Conservation (phyloP, 2,797 vertebrate genomes). For the Periparus ater region DNA sequence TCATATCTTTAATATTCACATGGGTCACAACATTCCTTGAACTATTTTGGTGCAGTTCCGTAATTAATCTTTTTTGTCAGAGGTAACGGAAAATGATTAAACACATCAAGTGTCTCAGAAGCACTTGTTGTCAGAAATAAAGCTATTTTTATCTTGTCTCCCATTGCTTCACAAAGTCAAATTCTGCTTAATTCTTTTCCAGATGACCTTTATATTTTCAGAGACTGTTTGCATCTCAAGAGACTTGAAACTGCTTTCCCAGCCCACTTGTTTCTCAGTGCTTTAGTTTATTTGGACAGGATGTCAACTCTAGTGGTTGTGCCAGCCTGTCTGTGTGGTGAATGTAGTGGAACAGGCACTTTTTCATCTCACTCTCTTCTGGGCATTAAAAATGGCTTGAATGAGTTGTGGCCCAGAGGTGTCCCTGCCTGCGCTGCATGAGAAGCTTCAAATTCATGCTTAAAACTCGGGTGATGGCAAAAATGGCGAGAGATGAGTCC, state of each 20-base stretch:
- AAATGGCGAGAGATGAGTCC: neutral
- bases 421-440: neutral
- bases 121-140: constrained; percentile 64
- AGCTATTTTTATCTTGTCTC: constrained; percentile 53
- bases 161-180: constrained; percentile 46
- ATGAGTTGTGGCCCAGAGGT: neutral
- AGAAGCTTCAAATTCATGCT: neutral
- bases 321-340: neutral
- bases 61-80: constrained; percentile 68
- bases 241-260: constrained; percentile 24
- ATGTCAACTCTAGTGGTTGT: neutral
- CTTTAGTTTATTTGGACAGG: neutral
- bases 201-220: constrained; percentile 62
- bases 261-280: neutral
- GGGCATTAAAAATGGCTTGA: neutral
- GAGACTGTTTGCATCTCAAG: neutral
- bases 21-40: constrained; percentile 58
- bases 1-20: constrained; percentile 58
- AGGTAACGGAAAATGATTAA: constrained; percentile 59
- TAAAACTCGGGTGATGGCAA: neutral
- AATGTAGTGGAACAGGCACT: neutral
- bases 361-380: neutral
- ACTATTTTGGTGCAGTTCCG: constrained; percentile 53
- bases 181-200: constrained; percentile 28
- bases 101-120: constrained; percentile 63